These are phyloP conservation scores for Xestia sexstrigata DNA, from an alignment of 2,888 invertebrate genomes.

Conservation along the genomic window DNA sequence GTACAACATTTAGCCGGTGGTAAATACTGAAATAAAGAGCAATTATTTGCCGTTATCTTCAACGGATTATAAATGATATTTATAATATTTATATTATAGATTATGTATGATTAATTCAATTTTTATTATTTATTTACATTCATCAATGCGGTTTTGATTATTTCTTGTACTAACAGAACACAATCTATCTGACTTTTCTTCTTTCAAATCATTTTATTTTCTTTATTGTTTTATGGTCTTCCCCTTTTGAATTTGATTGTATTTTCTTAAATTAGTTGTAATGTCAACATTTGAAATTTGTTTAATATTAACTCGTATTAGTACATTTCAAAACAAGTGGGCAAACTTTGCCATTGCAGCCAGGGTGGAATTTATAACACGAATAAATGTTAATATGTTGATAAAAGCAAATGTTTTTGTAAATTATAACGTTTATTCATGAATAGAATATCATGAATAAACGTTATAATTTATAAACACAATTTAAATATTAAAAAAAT, in stretches of 20 bases:
- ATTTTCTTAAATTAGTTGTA: not conserved
- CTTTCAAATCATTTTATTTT: not conserved
- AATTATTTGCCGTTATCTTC: slow-evolving; percentile 63
- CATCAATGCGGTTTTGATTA: not conserved
- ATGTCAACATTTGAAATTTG: not conserved
- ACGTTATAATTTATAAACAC: no score
- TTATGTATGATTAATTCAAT: no score
- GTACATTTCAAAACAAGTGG: not conserved
- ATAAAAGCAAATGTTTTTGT: no score
- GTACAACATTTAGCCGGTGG: no score
- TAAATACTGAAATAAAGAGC: no score
- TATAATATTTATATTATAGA: no score
- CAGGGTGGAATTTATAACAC: slow-evolving; percentile 3
- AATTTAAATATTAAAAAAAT: no score
- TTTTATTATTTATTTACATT: no score
- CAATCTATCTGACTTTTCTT: not conserved
- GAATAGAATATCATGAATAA: no score
- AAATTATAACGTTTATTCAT: no score
- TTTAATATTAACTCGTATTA: not conserved
- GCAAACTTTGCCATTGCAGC: slow-evolving; percentile 23
- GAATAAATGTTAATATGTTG: no score
- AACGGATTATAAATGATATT: slow-evolving; percentile 10
- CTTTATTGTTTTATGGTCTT: not conserved
- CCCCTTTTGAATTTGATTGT: not conserved
- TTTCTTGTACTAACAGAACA: not conserved